Evolutionary conservation across 2,113 vertebrate species (phyloP), one percentile per base, ranked within the genome.

Genomic region (Seriola dumerili): DNA sequence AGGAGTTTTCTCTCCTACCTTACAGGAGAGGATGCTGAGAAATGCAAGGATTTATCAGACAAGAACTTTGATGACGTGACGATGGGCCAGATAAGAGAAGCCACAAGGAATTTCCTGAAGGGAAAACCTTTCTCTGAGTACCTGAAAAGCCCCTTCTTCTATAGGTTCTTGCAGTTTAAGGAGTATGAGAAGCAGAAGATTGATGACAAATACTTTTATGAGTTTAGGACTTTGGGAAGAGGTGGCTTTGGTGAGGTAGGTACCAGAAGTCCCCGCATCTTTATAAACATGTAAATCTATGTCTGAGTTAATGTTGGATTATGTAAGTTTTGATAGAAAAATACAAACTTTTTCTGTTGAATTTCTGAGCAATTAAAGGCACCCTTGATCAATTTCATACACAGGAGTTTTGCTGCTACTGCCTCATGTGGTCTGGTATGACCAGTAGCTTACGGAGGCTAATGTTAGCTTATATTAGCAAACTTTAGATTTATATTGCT

Each of bases 201-300:
- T 76, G 96, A 71, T 3, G 96, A 97, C 0, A 97, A 96, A 80
- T 96, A 96, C 89, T 99, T 99, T 81, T 96, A 96, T 1, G 96
- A 98, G 81, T 99, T 97, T 80, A 93, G 96, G 63, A 96, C 95
- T 68, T 94, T 98, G 83, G 97, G 97, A 40, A 98, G 95, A 94
- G 97, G 97, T 42, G 97, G 97, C 65, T 99, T 98, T 62, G 97
- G 97, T 85, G 97, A 97, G 97, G 97, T 98, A 95, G 29, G 94
- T 89, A 34, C 38, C 11, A 59, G 25, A 70, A 25, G 65, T 64
- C 36, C 29, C 19, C 38, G 13, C 12, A n/a, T 55, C 17, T 72
- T 6, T 25, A 40, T n/a, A 38, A 40, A 38, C 1, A 7, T 38
- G 19, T 50, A 50, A 67, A 48, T 50, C 7, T 40, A 50, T 50